phyloP scores from a whole-genome alignment of 2,797 vertebrate genomes.

The Pyrocephalus nanus region DNA sequence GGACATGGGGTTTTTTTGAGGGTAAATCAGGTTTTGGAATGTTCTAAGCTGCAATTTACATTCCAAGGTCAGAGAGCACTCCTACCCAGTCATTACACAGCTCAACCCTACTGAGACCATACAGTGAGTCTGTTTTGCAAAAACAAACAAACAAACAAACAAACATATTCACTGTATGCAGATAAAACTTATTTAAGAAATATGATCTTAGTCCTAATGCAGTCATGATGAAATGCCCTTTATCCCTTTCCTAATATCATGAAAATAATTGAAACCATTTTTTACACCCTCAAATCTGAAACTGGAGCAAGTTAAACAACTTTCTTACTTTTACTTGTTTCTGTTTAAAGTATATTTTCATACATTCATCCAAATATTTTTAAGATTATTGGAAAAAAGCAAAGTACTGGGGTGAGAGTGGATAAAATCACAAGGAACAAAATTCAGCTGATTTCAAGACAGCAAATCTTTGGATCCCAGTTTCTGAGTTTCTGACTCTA shows the following conservation, averaged over 20 bases:
- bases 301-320: background rate
- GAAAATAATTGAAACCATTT: background rate
- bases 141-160: no score
- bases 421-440: background rate
- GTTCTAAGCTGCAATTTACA: constrained; percentile 43
- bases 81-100: background rate
- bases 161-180: background rate
- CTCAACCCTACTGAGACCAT: background rate
- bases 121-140: background rate
- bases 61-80: constrained; percentile 8
- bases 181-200: background rate
- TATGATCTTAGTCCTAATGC: no score
- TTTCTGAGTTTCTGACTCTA: background rate
- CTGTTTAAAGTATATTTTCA: background rate
- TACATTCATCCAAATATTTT: background rate
- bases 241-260: background rate
- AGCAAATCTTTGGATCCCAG: background rate
- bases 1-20: background rate
- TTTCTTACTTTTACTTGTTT: background rate
- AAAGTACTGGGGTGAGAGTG: background rate
- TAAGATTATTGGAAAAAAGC: background rate
- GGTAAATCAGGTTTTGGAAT: constrained; percentile 16
- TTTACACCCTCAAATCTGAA: background rate
- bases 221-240: background rate
- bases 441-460: background rate